Evolutionary conservation across 2,888 invertebrate genomes (phyloP), one percentile per base, ranked within the genome.

Genomic region (Acleris cristana): DNA sequence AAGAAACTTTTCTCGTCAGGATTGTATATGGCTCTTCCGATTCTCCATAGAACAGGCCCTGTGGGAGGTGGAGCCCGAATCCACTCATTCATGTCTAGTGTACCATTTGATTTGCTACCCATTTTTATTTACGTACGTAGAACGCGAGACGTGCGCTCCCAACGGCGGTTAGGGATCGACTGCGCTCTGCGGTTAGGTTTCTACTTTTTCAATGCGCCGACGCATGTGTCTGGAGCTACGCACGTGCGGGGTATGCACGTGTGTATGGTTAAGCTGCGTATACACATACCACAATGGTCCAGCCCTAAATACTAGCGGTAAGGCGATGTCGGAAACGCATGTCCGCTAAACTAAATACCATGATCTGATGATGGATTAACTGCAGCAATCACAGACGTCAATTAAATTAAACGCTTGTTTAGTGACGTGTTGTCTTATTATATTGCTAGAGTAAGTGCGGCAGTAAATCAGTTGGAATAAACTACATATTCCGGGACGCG

Each of bases 1-100:
- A 91, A 77, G 70, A 90, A 84, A 76, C 89, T 90, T 7, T 86
- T 85, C 18, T 92, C 91, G 0, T 87, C 85, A 7, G 84, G 85
- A 70, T 92, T 84, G 72, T 92, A 92, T 49, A 91, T 79, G 0
- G 82, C 80, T 59, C 80, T 85, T 10, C 79, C 77, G 0, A 85
- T 67, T 55, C 86, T 82, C 53, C 78, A 73, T 74, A 85, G 81
- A 2, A 81, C 71, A 0, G 87, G 79, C 0, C 84, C 83, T 0
- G 81, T 70, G 0, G 81, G 79, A 0, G 89, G 88, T 0, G 92
- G 92, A 0, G 84, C 86, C 19, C 92, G 74, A 0, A 86, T 84
- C 92, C 92, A 92, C 6, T 87, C 88, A 8, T 75, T 65, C 40
- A 64, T 63, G 40, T 90, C 90, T 2, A 26, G 0, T 12, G 85